Conservation (phyloP, 2,113 vertebrate genomes). For the Triplophysa dalaica region DNA sequence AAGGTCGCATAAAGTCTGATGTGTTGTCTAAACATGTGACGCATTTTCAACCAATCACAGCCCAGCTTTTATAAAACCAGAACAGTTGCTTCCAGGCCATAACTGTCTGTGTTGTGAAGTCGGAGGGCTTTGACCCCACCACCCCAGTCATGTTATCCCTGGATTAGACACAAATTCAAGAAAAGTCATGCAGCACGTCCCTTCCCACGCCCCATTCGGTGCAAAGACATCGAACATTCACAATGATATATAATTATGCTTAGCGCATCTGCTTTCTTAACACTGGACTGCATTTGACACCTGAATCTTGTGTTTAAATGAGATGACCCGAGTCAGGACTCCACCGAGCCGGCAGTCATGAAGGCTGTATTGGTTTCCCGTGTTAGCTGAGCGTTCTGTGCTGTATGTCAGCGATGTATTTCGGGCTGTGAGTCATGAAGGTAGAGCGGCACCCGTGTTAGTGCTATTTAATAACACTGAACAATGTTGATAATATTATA, state of each 20-base stretch:
- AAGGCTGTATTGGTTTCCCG: conserved; percentile 66
- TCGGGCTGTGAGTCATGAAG: conserved; percentile 69
- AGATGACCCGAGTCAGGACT: conserved; percentile 50
- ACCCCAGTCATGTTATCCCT: background rate
- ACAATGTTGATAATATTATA: background rate
- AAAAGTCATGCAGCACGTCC: background rate
- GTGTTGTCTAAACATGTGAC: background rate
- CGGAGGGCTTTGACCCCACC: background rate
- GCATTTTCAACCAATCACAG: background rate
- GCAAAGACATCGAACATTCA: background rate
- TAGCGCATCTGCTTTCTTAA: conserved; percentile 20
- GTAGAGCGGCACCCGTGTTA: conserved; percentile 29
- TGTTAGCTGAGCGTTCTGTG: conserved; percentile 42
- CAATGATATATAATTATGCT: conserved; percentile 17
- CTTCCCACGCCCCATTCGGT: background rate
- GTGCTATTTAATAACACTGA: background rate
- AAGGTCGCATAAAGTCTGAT: background rate
- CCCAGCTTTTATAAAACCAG: background rate
- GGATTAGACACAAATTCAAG: conserved; percentile 7
- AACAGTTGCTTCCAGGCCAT: conserved; percentile 21
- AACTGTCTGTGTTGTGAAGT: background rate
- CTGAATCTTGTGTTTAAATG: conserved; percentile 38
- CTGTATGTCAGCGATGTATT: conserved; percentile 65
- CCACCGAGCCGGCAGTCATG: conserved; percentile 48
- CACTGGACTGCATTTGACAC: conserved; percentile 52